Evolutionary conservation across 1,140 invertebrate species (phyloP).

Genomic region (Vollenhovia emeryi): DNA sequence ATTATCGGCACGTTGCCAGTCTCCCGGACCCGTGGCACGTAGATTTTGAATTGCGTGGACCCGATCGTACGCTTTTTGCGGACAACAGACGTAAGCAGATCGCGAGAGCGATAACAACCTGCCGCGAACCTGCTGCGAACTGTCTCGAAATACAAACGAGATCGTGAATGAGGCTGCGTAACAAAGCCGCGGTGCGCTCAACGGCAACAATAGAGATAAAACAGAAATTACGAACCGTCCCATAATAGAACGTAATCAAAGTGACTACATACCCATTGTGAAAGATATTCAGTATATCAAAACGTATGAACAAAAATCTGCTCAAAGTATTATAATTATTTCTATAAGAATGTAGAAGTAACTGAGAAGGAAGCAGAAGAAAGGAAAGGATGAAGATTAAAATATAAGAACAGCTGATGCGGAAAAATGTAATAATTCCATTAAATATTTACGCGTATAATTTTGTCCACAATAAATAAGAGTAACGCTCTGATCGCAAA

Average conservation of each 20-base stretch:
- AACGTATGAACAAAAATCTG: neutral
- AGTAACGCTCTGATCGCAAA: neutral
- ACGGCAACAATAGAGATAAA: conserved; percentile 20
- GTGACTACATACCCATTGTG: neutral
- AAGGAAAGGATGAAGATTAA: neutral
- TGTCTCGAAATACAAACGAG: neutral
- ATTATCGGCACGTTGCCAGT: conserved; percentile 53
- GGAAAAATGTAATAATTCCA: neutral
- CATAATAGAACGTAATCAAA: neutral
- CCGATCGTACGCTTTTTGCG: neutral
- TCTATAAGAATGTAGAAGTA: neutral
- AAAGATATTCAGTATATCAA: neutral
- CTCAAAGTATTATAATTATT: neutral
- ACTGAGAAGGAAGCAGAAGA: neutral
- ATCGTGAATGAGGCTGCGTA: neutral
- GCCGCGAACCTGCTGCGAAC: neutral
- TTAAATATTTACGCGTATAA: conserved; percentile 8
- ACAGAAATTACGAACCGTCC: conserved; percentile 1
- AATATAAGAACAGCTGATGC: neutral
- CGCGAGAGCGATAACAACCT: neutral
- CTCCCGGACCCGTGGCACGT: neutral
- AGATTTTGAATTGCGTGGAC: neutral
- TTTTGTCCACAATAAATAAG: neutral
- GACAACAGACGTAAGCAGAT: neutral
- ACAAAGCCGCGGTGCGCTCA: neutral